phyloP scores from a whole-genome alignment of 1,140 invertebrate species.

The Aleiodes sp. region DNA sequence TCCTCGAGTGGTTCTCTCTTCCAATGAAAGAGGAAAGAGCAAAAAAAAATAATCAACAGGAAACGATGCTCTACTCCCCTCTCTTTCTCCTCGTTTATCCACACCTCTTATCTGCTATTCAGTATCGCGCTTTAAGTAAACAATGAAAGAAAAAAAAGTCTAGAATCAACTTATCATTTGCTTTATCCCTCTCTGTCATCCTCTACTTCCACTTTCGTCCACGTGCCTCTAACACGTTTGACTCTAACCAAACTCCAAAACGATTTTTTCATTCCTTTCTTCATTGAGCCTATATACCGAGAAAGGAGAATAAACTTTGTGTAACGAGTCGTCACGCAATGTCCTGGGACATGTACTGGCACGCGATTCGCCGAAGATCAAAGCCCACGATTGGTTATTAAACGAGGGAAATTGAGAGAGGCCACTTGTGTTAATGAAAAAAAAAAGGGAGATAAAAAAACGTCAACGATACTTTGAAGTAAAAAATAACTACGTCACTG shows the following conservation, averaged over 20 bases:
- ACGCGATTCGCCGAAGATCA: constrained; percentile 13
- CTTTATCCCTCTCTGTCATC: neutral
- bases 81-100: neutral
- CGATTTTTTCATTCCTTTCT: too few relatives aligned
- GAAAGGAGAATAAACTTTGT: constrained; percentile 13
- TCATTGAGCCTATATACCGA: neutral
- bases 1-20: constrained; percentile 1
- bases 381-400: constrained; percentile 14
- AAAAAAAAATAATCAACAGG: constrained; percentile 2
- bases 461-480: neutral
- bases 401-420: constrained; percentile 25
- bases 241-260: neutral
- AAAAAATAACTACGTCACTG: neutral
- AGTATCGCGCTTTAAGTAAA: neutral
- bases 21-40: neutral
- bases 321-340: constrained; percentile 14
- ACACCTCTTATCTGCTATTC: neutral
- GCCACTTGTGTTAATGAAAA: constrained; percentile 15
- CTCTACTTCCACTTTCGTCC: neutral
- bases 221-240: neutral
- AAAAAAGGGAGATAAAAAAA: neutral
- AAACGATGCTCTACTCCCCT: neutral
- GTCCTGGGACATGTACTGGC: neutral
- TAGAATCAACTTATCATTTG: neutral
- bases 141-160: neutral